A percentile compares a stretch with the other conserved stretches of the same genome.
Evolutionary conservation across 2,113 vertebrate species (phyloP).

Genomic region (Chamaetylas fuelleborni): DNA sequence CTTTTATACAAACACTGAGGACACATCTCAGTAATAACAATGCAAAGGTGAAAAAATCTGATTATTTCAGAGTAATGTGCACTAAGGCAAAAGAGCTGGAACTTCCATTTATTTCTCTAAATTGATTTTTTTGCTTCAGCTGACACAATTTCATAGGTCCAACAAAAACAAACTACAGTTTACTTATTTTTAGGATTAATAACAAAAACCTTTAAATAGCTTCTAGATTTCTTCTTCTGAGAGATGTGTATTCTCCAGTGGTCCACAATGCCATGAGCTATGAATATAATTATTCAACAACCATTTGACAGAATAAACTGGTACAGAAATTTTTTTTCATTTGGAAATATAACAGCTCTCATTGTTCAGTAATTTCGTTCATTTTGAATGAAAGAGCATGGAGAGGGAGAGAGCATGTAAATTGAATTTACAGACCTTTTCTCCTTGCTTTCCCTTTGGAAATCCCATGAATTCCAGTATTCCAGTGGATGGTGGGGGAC

Average conservation of each 20-base stretch:
- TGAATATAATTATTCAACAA: background rate
- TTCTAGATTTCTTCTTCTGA: background rate
- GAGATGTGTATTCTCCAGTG: background rate
- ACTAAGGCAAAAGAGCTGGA: background rate
- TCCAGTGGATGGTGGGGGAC: constrained; percentile 82
- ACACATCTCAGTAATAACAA: background rate
- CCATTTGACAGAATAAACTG: background rate
- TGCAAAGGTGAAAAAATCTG: background rate
- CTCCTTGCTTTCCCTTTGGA: constrained; percentile 88
- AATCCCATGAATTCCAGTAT: constrained; percentile 86
- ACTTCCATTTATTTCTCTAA: background rate
- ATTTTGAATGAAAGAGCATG: background rate
- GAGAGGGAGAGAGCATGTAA: background rate
- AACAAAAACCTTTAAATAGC: background rate
- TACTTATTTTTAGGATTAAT: constrained; percentile 2
- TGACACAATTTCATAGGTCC: background rate
- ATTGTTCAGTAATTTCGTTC: background rate
- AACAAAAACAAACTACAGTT: background rate
- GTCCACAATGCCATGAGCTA: background rate
- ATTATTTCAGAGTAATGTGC: background rate
- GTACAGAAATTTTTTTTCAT: background rate
- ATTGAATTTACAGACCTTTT: constrained; percentile 76
- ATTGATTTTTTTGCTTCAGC: background rate
- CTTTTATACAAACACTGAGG: background rate
- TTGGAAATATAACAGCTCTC: background rate